A percentile compares a stretch with the other conserved stretches of the same genome.
These are phyloP conservation scores for Acronicta alni DNA, from an alignment of 2,888 invertebrate species.

Conservation along the genomic window DNA sequence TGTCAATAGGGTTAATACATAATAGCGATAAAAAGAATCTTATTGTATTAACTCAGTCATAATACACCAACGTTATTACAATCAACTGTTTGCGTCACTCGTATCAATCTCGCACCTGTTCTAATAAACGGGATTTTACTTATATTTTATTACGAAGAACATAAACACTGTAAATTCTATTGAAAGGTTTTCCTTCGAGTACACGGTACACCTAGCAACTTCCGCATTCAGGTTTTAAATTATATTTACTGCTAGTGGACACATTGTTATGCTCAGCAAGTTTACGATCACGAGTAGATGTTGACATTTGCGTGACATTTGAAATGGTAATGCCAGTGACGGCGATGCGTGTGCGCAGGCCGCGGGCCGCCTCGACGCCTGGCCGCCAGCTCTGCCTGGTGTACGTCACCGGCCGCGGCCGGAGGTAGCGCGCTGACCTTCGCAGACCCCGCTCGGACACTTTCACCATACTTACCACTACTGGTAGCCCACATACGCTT, in stretches of 20 bases:
- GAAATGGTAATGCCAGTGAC: conserved; percentile 66
- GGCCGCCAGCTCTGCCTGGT: conserved; percentile 7
- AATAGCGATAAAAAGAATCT: conserved; percentile 44
- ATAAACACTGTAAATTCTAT: conserved; percentile 2
- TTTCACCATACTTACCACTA: conserved; percentile 77
- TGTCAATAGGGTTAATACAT: conserved; percentile 31
- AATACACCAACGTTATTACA: conserved; percentile 54
- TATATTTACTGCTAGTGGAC: conserved; percentile 15
- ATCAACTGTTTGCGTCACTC: conserved; percentile 63
- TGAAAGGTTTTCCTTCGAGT: conserved; percentile 9
- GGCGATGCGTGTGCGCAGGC: conserved; percentile 57
- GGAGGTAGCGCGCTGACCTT: conserved; percentile 72
- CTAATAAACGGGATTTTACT: conserved; percentile 52
- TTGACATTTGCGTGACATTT: conserved; percentile 84
- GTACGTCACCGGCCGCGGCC: conserved; percentile 46
- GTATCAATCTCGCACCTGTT: conserved; percentile 64
- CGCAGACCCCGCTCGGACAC: conserved; percentile 68
- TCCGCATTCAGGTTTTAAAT: conserved; percentile 28
- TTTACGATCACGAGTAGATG: conserved; percentile 56
- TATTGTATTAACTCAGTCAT: conserved; percentile 63
- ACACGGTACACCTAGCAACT: conserved; percentile 9
- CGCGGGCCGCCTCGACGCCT: conserved; percentile 6
- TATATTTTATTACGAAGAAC: conserved; percentile 9
- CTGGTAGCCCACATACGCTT: conserved; percentile 75
- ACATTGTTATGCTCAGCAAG: conserved; percentile 18